Evolutionary conservation across 2,888 invertebrate species (phyloP), one percentile per base, ranked within the genome.

Genomic region (Tetranychus piercei): DNA sequence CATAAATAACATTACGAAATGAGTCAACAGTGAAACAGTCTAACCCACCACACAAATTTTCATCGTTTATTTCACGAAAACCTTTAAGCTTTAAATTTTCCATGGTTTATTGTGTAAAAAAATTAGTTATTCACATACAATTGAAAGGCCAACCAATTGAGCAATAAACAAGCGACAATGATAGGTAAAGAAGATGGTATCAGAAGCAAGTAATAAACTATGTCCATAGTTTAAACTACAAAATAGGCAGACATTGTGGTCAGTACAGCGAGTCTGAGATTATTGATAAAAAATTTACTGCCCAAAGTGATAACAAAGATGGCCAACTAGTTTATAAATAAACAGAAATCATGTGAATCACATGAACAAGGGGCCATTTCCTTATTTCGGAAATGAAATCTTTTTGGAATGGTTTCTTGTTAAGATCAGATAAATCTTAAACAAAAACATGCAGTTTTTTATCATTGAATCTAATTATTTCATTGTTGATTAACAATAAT

Each of bases 71-170:
- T 15, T 20, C 22, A 69, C 34, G 66, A 66, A 20, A 66, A 66
- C 1, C 20, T 66, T 66, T 20, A 66, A 66, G 66, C 20, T 66
- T 66, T 66, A 18, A 18, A 66, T 66, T 18, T 7, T 20, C 18
- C 66, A 66, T 66, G 20, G 15, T 6, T 20, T 66, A n/a, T 34
- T 34, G 2, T 34, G 3, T 34, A 34, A 34, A 20, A 69, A 69
- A 69, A 23, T 22, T 22, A 69, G 9, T 69, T 69, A 22, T 69
- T 69, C 3, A 69, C 34, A 20, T 23, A 69, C 5, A 69, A 69
- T 9, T 69, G 69, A 23, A 69, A 69, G n/a, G 22, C 69, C 20
- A 69, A 22, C 69, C 69, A 66, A 45, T 45, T 55, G 9, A 55
- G 55, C 15, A 55, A 55, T 15, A 55, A 55, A 55, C 55, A 55